Evolutionary conservation across 2,113 vertebrate genomes (phyloP).

Genomic region (Platichthys flesus): DNA sequence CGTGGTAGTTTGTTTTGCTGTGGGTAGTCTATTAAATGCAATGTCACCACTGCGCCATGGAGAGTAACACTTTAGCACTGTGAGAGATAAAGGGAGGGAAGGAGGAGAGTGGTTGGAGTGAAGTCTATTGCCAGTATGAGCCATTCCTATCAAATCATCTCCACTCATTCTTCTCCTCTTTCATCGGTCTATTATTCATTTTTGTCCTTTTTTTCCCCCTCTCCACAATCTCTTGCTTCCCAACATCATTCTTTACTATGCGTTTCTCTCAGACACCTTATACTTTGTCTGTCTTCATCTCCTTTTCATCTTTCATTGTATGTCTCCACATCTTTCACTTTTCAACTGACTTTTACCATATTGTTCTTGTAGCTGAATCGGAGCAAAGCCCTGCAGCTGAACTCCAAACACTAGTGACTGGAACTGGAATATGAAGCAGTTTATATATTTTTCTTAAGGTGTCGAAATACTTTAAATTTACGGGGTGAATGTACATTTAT

Average conservation of each 20-base stretch:
- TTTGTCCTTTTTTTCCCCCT: not conserved
- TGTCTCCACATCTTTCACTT: constrained; percentile 33
- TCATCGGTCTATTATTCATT: constrained; percentile 5
- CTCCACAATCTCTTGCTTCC: not conserved
- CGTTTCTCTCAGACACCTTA: not conserved
- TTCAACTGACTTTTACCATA: not conserved
- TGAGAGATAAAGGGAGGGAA: constrained; percentile 14
- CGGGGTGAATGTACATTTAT: not conserved
- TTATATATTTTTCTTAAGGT: too few species aligned
- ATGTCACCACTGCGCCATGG: constrained; percentile 81
- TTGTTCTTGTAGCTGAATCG: too few species aligned
- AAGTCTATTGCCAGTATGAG: constrained; percentile 36
- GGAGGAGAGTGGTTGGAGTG: not conserved
- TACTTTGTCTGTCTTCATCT: not conserved
- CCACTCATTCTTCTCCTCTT: constrained; percentile 50
- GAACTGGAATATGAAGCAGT: too few species aligned
- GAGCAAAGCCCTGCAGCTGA: too few species aligned
- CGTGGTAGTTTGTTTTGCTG: constrained; percentile 86
- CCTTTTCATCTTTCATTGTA: not conserved
- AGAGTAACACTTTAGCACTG: constrained; percentile 74
- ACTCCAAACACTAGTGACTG: too few species aligned
- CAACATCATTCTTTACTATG: not conserved
- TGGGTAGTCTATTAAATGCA: constrained; percentile 84
- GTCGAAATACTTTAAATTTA: too few species aligned
- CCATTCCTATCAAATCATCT: constrained; percentile 58